These are phyloP conservation scores for Agriopis aurantiaria DNA, from an alignment of 2,888 invertebrate genomes.

Conservation along the genomic window DNA sequence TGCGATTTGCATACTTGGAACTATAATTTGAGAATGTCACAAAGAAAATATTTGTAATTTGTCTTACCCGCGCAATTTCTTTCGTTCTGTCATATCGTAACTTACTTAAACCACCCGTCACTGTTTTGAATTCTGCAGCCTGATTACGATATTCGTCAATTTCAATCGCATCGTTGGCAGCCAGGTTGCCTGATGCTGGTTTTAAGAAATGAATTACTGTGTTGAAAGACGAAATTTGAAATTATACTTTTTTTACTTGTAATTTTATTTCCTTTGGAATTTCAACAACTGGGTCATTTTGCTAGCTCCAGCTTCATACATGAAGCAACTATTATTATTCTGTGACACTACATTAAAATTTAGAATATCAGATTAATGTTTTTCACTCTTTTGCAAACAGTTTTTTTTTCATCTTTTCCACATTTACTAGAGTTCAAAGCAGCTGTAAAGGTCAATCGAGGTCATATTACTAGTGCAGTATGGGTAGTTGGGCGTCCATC, in stretches of 20 bases:
- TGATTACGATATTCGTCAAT: neutral
- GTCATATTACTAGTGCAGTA: slow-evolving; percentile 57
- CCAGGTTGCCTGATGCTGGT: too few species aligned
- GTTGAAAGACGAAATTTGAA: too few species aligned
- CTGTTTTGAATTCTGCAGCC: neutral
- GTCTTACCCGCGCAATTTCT: neutral
- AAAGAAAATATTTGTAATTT: neutral
- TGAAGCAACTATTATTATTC: neutral
- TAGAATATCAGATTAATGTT: neutral
- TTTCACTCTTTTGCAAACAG: neutral
- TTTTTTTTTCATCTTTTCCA: slow-evolving; percentile 1
- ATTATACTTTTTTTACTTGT: too few species aligned
- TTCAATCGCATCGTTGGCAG: too few species aligned
- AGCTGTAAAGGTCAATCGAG: slow-evolving; percentile 46
- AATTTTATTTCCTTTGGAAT: too few species aligned
- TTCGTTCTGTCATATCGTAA: neutral
- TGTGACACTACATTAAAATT: neutral
- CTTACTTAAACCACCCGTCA: neutral
- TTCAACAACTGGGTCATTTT: too few species aligned
- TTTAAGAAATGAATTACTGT: too few species aligned
- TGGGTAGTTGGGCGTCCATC: slow-evolving; percentile 83
- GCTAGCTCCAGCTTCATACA: too few species aligned
- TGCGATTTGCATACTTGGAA: neutral
- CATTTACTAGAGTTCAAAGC: neutral
- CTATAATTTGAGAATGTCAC: neutral